Percentiles rank a stretch among this genome's conserved stretches.
These are phyloP conservation scores for Actinemys pallida DNA, from an alignment of 2,113 vertebrate species.

Conservation along the genomic window DNA sequence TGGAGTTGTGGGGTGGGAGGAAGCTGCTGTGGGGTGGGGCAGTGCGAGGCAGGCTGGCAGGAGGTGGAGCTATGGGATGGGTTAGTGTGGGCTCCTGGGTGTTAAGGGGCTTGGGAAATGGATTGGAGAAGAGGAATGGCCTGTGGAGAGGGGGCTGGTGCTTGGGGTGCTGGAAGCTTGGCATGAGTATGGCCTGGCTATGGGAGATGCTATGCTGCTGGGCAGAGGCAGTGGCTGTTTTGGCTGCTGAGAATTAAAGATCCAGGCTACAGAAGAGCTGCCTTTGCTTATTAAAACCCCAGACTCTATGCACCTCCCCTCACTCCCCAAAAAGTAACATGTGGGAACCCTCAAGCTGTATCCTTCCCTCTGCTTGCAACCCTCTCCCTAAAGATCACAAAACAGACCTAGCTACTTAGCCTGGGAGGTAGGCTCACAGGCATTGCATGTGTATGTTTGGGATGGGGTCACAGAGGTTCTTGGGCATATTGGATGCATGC, in stretches of 20 bases:
- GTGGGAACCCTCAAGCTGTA: background rate
- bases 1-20: constrained; percentile 39
- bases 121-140: background rate
- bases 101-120: background rate
- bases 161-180: constrained; percentile 53
- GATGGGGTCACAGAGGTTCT: background rate
- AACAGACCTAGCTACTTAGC: background rate
- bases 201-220: constrained; percentile 7
- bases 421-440: fast-evolving
- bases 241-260: constrained; percentile 1
- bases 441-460: background rate
- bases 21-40: background rate
- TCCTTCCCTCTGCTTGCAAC: constrained; percentile 2
- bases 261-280: background rate
- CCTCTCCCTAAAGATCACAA: background rate
- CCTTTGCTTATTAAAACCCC: constrained; percentile 10
- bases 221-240: background rate
- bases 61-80: background rate
- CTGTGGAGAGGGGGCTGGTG: constrained; percentile 26
- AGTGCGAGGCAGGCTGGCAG: background rate
- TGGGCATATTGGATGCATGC: constrained; percentile 46
- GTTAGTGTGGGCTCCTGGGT: background rate
- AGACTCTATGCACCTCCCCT: background rate
- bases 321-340: background rate
- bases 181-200: constrained; percentile 51